These are phyloP conservation scores for Volucella zonaria DNA, from an alignment of 2,888 invertebrate genomes.

Conservation along the genomic window DNA sequence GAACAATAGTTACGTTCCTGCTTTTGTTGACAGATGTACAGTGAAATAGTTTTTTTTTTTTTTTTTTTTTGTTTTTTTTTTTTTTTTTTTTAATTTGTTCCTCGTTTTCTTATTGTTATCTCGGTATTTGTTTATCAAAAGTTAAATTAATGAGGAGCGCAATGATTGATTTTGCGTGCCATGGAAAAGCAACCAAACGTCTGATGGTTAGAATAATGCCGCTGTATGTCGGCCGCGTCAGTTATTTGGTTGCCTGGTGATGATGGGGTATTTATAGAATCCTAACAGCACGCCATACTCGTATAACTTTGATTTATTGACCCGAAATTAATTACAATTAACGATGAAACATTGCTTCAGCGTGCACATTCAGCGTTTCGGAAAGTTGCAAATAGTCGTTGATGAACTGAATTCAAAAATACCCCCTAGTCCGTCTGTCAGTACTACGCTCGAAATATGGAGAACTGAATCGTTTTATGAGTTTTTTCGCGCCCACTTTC, in stretches of 20 bases:
- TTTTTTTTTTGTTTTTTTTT: neutral
- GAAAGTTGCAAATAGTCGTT: constrained; percentile 21
- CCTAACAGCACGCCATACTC: constrained; percentile 34
- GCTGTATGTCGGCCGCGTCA: constrained; percentile 17
- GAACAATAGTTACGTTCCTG: constrained; percentile 17
- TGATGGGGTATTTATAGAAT: constrained; percentile 55
- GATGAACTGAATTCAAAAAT: neutral
- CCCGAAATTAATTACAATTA: constrained; percentile 52
- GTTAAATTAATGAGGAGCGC: constrained; percentile 67
- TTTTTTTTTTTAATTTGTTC: constrained; percentile 1
- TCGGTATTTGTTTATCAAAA: constrained; percentile 61
- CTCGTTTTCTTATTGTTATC: constrained; percentile 47
- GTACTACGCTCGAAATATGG: no score
- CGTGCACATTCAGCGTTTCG: neutral
- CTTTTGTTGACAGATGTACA: neutral
- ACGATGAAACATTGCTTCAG: constrained; percentile 31
- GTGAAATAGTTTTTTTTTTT: constrained; percentile 20
- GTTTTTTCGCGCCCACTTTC: no score
- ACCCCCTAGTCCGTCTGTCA: no score
- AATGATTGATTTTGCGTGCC: constrained; percentile 65
- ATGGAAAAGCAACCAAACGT: constrained; percentile 27
- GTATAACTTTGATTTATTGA: constrained; percentile 65
- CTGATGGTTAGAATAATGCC: neutral
- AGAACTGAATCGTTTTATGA: no score
- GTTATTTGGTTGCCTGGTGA: constrained; percentile 5